Evolutionary conservation across 1,140 invertebrate species (phyloP), one percentile per base, ranked within the genome.

Genomic region (Dufourea novaeangliae): DNA sequence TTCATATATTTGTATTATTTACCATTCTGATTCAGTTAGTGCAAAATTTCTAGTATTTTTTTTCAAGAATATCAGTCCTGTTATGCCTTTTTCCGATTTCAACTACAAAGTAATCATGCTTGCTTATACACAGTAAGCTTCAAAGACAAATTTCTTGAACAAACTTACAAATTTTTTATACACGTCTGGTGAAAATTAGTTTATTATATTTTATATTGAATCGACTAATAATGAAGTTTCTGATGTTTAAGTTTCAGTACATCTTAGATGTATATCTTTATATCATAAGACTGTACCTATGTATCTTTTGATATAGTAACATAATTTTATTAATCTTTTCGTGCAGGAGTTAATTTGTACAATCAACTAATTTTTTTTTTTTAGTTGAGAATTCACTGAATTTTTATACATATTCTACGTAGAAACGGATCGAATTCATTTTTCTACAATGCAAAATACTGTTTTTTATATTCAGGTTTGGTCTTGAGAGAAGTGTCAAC

Each of bases 141-240:
- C 90, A 90, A 88, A 88, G 87, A 90, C 89, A 82, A 90, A 88
- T 91, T 91, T 91, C 88, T 78, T 57, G 72, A 14, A 85, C 90
- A 90, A 91, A 91, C 87, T 90, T 90, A 87, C 73, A 62, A 91
- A 91, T 91, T 88, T 87, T 91, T 91, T 90, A 82, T 79, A 34
- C 44, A 80, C 25, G 46, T 72, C 71, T 25, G 37, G n/a, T 61
- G 32, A 59, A 69, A 14, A 50, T 41, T 14, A 41, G 27, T 12
- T 59, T 34, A 54, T 27, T 80, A 0, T 50, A 6, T 20, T 11
- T 57, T 44, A 64, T 39, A 27, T 34, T 5, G n/a, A 44, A 37
- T 57, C 27, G 37, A 70, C 25, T 20, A 12, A 44, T 17, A 39
- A 46, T n/a, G n/a, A 22, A 25, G 4, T 46, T 71, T 46, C 34